Conservation (phyloP, 2,797 vertebrate species). For the Coccyzus lansbergi region DNA sequence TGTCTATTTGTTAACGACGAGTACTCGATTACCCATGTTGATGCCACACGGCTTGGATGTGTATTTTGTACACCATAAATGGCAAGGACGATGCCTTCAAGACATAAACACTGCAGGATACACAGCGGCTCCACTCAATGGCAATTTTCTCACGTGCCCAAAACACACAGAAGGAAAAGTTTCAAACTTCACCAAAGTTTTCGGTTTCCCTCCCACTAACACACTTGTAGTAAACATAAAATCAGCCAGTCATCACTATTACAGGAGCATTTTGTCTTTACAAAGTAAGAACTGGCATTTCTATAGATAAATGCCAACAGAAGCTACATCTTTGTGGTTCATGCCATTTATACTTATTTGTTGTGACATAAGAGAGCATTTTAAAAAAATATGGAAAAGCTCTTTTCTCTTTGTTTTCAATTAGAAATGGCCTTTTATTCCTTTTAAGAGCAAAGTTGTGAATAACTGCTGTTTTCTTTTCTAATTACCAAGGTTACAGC, state of each 20-base stretch:
- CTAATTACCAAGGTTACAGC: background rate
- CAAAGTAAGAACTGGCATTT: background rate
- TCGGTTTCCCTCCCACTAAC: background rate
- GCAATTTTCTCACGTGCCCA: background rate
- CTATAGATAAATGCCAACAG: background rate
- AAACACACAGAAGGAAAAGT: background rate
- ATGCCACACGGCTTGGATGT: background rate
- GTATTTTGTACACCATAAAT: slow-evolving; percentile 46
- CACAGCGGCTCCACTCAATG: background rate
- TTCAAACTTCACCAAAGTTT: background rate
- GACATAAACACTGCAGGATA: background rate
- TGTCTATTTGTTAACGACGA: slow-evolving; percentile 10
- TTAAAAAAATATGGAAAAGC: background rate
- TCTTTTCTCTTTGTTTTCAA: background rate
- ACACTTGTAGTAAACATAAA: background rate
- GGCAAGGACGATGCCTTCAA: slow-evolving; percentile 24
- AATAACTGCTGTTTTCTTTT: background rate
- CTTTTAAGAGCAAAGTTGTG: background rate
- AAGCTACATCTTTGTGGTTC: background rate
- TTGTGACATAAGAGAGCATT: background rate
- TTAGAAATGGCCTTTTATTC: background rate
- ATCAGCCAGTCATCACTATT: background rate
- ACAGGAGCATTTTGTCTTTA: background rate
- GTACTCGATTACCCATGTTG: background rate
- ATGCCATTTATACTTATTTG: background rate